These are phyloP conservation scores for Meteorus sp. DNA, from an alignment of 1,140 invertebrate species.

Conservation along the genomic window DNA sequence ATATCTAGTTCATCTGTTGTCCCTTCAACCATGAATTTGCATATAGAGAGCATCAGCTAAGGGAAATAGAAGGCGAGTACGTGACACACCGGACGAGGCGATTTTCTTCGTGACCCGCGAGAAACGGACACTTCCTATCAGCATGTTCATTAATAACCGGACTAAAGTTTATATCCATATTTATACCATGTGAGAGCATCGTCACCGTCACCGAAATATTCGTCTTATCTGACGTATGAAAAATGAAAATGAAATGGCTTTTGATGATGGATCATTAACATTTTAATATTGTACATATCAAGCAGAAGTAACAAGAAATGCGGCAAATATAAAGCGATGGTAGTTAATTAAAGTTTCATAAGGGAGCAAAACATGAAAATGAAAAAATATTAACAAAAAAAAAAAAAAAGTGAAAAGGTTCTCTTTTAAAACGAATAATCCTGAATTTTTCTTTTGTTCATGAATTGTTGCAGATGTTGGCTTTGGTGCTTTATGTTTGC, in stretches of 20 bases:
- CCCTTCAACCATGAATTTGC: constrained; percentile 53
- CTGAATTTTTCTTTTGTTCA: background rate
- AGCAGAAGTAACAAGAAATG: no score
- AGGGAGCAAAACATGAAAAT: no score
- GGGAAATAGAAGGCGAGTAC: constrained; percentile 60
- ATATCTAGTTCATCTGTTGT: no score
- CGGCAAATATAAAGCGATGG: no score
- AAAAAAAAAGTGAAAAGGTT: no score
- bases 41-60: constrained; percentile 60
- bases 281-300: no score
- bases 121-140: constrained; percentile 52
- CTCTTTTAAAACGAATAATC: background rate
- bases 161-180: constrained; percentile 37
- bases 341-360: no score
- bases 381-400: no score
- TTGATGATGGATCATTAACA: no score
- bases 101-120: constrained; percentile 47
- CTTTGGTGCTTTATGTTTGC: no score
- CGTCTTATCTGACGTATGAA: constrained; percentile 25
- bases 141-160: constrained; percentile 50
- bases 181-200: constrained; percentile 15
- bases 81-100: constrained; percentile 48
- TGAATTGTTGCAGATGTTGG: no score
- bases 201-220: constrained; percentile 42
- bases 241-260: constrained; percentile 10